phyloP scores from a whole-genome alignment of 2,888 invertebrate species.

The Hydrotaea diabolus region DNA sequence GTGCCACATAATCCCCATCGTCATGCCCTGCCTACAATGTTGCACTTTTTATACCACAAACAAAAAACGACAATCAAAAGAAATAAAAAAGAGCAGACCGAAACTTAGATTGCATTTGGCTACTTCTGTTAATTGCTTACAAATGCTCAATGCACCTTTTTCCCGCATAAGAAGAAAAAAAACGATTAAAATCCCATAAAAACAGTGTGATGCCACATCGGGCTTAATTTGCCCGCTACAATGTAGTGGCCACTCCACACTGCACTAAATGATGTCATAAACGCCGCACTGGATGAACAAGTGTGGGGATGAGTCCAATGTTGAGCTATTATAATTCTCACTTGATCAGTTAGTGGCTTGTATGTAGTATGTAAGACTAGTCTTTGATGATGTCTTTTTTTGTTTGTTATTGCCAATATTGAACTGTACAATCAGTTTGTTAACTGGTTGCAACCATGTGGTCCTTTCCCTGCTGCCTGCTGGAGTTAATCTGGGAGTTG shows the following conservation, averaged over 20 bases:
- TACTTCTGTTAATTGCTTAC: constrained; percentile 69
- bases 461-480: background rate
- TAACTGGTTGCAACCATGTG: constrained; percentile 9
- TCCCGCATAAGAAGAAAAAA: constrained; percentile 29
- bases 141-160: constrained; percentile 68
- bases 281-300: constrained; percentile 1
- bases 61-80: background rate
- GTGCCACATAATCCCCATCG: background rate
- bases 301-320: constrained; percentile 21
- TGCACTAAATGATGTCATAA: constrained; percentile 63
- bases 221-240: constrained; percentile 45
- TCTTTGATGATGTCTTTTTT: background rate
- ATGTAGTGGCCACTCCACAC: constrained; percentile 44
- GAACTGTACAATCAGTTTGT: constrained; percentile 48
- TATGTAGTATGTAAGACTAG: no score
- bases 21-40: constrained; percentile 51
- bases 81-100: background rate
- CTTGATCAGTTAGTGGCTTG: background rate
- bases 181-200: constrained; percentile 65
- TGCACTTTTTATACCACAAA: constrained; percentile 37
- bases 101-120: constrained; percentile 35
- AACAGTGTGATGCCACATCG: constrained; percentile 33
- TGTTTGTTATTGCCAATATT: constrained; percentile 17
- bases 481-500: constrained; percentile 21
- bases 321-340: constrained; percentile 29